Evolutionary conservation across 2,113 vertebrate genomes (phyloP).

Genomic region (Deroptyus accipitrinus): DNA sequence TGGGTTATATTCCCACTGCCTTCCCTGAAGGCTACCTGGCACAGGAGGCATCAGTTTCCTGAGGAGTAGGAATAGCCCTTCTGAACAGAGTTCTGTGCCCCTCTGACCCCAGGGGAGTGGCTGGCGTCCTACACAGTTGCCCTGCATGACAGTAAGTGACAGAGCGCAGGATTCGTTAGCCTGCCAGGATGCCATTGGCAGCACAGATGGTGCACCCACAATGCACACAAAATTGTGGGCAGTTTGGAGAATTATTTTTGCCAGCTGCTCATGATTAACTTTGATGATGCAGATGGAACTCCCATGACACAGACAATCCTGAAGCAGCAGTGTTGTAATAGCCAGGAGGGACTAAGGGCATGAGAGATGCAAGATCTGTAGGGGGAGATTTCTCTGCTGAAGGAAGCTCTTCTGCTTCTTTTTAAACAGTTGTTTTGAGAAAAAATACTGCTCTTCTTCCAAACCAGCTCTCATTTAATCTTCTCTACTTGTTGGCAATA

Average conservation of each 20-base stretch:
- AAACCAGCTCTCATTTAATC: not conserved
- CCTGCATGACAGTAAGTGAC: not conserved
- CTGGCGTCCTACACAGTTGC: rapidly evolving
- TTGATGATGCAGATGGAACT: not conserved
- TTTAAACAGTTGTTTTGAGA: not conserved
- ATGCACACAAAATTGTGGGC: not conserved
- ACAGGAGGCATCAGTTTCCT: not conserved
- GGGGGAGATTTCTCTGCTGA: not conserved
- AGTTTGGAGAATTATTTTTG: not conserved
- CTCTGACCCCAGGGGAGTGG: not conserved
- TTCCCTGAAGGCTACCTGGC: not conserved
- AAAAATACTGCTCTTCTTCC: not conserved
- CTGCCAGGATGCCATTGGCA: rapidly evolving
- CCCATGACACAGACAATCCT: not conserved
- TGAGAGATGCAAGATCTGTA: rapidly evolving
- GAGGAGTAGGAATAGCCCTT: rapidly evolving
- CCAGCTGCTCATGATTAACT: not conserved
- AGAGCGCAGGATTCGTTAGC: not conserved
- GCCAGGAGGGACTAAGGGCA: not conserved
- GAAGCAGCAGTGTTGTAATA: not conserved
- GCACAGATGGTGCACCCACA: rapidly evolving
- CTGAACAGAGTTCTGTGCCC: rapidly evolving
- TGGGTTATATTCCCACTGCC: not conserved
- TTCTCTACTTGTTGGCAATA: not conserved
- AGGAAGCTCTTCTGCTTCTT: not conserved